These are phyloP conservation scores for Vimba vimba DNA, from an alignment of 2,113 vertebrate species.

Conservation along the genomic window DNA sequence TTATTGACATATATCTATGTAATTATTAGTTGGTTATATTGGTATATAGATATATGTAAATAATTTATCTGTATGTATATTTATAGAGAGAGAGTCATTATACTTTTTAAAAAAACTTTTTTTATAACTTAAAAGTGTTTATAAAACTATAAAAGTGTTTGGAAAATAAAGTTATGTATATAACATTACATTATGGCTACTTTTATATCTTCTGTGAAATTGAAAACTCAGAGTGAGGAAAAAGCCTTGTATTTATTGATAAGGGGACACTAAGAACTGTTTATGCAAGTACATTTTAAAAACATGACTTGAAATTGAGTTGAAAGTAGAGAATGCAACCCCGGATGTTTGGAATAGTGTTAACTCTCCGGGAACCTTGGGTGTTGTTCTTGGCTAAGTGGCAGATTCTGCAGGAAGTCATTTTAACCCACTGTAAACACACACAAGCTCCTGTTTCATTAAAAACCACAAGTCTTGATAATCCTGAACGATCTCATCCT, in stretches of 20 bases:
- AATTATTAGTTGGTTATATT: no score
- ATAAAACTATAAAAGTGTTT: not conserved
- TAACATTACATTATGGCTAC: not conserved
- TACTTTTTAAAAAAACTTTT: no score
- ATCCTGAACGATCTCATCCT: conserved; percentile 42
- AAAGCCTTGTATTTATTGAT: not conserved
- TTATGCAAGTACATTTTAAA: conserved; percentile 2
- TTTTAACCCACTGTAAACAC: conserved; percentile 33
- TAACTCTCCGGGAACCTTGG: conserved; percentile 44
- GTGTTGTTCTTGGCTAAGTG: conserved; percentile 45
- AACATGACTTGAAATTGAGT: not conserved
- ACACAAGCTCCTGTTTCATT: conserved; percentile 50
- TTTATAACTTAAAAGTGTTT: no score
- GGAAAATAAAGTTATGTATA: not conserved
- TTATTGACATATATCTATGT: no score
- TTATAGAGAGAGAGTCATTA: no score
- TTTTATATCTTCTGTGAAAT: not conserved
- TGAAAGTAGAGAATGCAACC: conserved; percentile 27
- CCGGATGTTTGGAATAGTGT: conserved; percentile 49
- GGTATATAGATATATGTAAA: no score
- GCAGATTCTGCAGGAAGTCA: conserved; percentile 42
- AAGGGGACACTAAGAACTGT: not conserved
- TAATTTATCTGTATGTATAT: no score
- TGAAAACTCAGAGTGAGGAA: not conserved
- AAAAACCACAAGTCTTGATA: conserved; percentile 44